phyloP scores from a whole-genome alignment of 2,888 invertebrate genomes.

The Drosophila leonis region DNA sequence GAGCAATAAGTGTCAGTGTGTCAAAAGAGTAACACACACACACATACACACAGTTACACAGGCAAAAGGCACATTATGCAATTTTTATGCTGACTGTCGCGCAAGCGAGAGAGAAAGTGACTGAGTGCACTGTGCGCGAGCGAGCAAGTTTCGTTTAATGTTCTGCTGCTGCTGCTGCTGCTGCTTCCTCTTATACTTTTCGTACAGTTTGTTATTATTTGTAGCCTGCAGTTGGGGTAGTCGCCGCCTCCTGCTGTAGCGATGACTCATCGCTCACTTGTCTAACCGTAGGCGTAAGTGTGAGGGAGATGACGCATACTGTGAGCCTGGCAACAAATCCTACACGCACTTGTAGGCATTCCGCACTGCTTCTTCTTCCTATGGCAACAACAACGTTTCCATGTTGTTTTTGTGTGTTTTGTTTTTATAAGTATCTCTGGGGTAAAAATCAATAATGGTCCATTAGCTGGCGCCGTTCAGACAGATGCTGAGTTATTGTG shows the following conservation, averaged over 20 bases:
- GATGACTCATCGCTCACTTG: slow-evolving; percentile 47
- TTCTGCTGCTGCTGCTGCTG: slow-evolving; percentile 22
- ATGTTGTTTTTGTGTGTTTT: not conserved
- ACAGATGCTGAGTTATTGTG: slow-evolving; percentile 9
- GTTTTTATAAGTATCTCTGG: slow-evolving; percentile 8
- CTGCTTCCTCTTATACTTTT: slow-evolving; percentile 19
- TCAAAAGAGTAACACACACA: slow-evolving; percentile 55
- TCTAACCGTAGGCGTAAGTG: not conserved
- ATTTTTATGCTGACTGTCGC: slow-evolving; percentile 64
- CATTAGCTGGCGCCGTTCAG: slow-evolving; percentile 25
- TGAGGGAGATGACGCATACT: slow-evolving; percentile 4
- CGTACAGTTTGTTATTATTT: slow-evolving; percentile 24
- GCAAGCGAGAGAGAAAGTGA: slow-evolving; percentile 52
- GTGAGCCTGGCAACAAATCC: slow-evolving; percentile 24
- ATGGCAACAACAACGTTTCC: slow-evolving; percentile 1
- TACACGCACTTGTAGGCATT: slow-evolving; percentile 50
- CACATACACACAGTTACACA: slow-evolving; percentile 6
- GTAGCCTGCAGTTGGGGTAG: slow-evolving; percentile 53
- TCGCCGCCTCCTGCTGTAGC: slow-evolving; percentile 30
- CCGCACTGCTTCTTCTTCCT: slow-evolving; percentile 17
- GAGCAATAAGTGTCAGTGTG: slow-evolving; percentile 83
- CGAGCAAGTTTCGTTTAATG: slow-evolving; percentile 27
- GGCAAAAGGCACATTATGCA: slow-evolving; percentile 69
- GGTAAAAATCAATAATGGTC: slow-evolving; percentile 58
- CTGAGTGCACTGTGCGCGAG: slow-evolving; percentile 15